Evolutionary conservation across 2,888 invertebrate genomes (phyloP).

Genomic region (Urechis unicinctus): DNA sequence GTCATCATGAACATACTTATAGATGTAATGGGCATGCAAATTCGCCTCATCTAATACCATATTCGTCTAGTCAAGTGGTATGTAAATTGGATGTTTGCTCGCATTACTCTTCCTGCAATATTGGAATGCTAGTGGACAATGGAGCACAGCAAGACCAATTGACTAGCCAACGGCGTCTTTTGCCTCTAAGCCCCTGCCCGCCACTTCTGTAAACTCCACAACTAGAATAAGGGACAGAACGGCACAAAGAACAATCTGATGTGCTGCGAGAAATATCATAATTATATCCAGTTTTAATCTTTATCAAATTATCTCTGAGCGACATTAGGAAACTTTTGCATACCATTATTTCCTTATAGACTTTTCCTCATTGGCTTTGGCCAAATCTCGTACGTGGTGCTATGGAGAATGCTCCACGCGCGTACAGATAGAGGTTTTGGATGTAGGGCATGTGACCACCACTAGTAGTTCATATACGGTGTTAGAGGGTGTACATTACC

Average conservation of each 20-base stretch:
- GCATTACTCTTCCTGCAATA: no score
- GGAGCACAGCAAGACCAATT: no score
- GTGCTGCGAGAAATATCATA: background rate
- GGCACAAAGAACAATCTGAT: background rate
- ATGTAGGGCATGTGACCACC: constrained; percentile 65
- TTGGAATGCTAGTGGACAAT: no score
- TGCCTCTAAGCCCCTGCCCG: constrained; percentile 89
- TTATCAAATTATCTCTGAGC: no score
- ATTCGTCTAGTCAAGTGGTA: no score
- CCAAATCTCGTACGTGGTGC: constrained; percentile 75
- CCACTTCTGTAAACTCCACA: constrained; percentile 81
- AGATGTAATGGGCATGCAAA: no score
- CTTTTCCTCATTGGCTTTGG: constrained; percentile 79
- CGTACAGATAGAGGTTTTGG: constrained; percentile 84
- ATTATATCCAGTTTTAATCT: no score
- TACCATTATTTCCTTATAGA: no score
- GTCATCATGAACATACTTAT: no score
- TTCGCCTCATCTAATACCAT: no score
- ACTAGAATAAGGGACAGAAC: constrained; percentile 80
- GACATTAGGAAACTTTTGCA: no score
- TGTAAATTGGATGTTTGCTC: no score
- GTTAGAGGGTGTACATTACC: constrained; percentile 91
- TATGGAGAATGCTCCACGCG: constrained; percentile 83
- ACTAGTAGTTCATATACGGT: constrained; percentile 68
- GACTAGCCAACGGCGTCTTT: constrained; percentile 91